Percentiles rank a stretch among this genome's conserved stretches.
Evolutionary conservation across 2,888 invertebrate genomes (phyloP).

Genomic region (Fragum sueziense): DNA sequence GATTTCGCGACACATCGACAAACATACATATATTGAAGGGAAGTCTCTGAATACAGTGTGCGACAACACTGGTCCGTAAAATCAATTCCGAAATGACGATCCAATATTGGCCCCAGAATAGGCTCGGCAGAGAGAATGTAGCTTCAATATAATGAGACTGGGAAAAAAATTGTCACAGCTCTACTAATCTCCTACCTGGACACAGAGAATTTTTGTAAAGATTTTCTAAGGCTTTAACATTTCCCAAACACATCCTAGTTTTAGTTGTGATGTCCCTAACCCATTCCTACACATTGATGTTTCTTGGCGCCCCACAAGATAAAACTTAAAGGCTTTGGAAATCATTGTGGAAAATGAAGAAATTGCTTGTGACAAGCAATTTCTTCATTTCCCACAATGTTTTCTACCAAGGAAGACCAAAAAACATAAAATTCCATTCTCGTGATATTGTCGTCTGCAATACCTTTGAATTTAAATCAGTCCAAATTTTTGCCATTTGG

Average conservation of each 20-base stretch:
- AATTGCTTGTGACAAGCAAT: background rate
- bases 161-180: conserved; percentile 15
- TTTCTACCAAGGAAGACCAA: too few relatives aligned
- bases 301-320: background rate
- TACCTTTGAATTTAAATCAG: too few relatives aligned
- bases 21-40: conserved; percentile 20
- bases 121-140: background rate
- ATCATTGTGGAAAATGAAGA: conserved; percentile 5
- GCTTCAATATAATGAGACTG: conserved; percentile 4
- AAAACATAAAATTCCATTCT: too few relatives aligned
- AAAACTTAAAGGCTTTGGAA: background rate
- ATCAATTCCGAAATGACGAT: conserved; percentile 34
- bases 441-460: too few relatives aligned
- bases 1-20: conserved; percentile 16
- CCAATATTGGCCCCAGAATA: conserved; percentile 21
- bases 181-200: conserved; percentile 3
- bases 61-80: conserved; percentile 18
- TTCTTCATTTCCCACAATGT: background rate
- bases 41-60: background rate
- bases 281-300: conserved; percentile 4
- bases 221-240: too few relatives aligned
- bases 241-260: too few relatives aligned
- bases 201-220: background rate
- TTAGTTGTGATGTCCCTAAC: background rate
- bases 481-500: too few relatives aligned